These are phyloP conservation scores for Panagrolaimus sp. DNA, from an alignment of 1,140 invertebrate species.

Conservation along the genomic window DNA sequence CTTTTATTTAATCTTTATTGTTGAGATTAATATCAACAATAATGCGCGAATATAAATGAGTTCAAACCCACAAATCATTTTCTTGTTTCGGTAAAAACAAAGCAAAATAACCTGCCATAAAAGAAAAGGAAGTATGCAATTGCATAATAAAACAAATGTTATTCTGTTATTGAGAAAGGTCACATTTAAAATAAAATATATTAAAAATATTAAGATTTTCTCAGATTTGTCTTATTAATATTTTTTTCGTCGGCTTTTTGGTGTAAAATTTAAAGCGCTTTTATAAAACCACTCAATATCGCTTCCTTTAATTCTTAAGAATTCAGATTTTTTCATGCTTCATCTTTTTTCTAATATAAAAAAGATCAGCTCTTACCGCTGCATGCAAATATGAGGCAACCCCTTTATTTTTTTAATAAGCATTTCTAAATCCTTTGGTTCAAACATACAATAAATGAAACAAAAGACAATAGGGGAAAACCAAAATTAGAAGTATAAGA, in stretches of 20 bases:
- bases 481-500: too few relatives aligned
- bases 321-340: neutral
- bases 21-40: too few relatives aligned
- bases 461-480: too few relatives aligned
- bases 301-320: slow-evolving; percentile 19
- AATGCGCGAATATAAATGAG: too few relatives aligned
- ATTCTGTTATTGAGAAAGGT: neutral
- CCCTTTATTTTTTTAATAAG: neutral
- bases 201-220: neutral
- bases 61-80: too few relatives aligned
- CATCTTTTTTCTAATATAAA: neutral
- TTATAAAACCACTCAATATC: slow-evolving; percentile 1
- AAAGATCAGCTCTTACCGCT: neutral
- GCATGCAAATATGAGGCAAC: neutral
- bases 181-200: neutral
- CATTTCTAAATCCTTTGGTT: neutral
- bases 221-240: too few relatives aligned
- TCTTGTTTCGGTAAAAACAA: too few relatives aligned
- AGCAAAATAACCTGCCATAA: neutral
- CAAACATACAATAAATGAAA: too few relatives aligned
- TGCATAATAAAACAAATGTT: neutral
- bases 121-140: neutral
- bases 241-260: neutral
- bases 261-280: neutral
- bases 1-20: too few relatives aligned